Conservation (phyloP, 2,888 invertebrate genomes). For the Psococerastis gibbosa region DNA sequence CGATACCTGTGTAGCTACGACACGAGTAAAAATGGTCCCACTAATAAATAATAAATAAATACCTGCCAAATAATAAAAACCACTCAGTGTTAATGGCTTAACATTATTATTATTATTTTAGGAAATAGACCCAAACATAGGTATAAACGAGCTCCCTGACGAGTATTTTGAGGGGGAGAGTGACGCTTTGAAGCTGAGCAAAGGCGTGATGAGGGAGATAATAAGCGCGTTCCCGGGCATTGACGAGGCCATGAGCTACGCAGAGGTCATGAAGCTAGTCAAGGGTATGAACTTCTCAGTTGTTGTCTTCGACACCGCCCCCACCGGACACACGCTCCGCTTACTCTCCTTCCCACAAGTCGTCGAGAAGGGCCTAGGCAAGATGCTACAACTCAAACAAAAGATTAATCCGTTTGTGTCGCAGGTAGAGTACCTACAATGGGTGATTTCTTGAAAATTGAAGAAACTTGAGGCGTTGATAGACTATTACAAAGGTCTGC, state of each 20-base stretch:
- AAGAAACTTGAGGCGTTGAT: too few species aligned
- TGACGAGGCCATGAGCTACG: constrained; percentile 99
- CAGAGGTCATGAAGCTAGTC: constrained; percentile 96
- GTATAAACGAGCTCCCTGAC: constrained; percentile 82
- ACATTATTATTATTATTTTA: too few species aligned
- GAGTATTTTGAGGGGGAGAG: constrained; percentile 76
- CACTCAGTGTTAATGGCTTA: too few species aligned
- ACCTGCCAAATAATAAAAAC: too few species aligned
- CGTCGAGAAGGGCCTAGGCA: constrained; percentile 90
- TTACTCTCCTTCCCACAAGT: constrained; percentile 93
- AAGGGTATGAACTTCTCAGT: constrained; percentile 98
- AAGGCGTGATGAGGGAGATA: constrained; percentile 74
- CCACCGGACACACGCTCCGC: constrained; percentile 93
- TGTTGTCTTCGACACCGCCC: constrained; percentile 98
- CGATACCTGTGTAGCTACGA: too few species aligned
- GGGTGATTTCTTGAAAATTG: too few species aligned
- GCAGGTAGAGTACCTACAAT: constrained; percentile 34
- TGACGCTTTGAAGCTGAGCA: constrained; percentile 29
- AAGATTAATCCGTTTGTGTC: constrained; percentile 59
- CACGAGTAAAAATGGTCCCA: too few species aligned
- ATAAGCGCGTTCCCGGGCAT: constrained; percentile 96
- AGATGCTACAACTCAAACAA: constrained; percentile 77
- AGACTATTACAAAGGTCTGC: too few species aligned
- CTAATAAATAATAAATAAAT: too few species aligned
- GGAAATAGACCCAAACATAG: constrained; percentile 96